These are phyloP conservation scores for Pheosia tremula DNA, from an alignment of 2,888 invertebrate genomes.

Conservation along the genomic window DNA sequence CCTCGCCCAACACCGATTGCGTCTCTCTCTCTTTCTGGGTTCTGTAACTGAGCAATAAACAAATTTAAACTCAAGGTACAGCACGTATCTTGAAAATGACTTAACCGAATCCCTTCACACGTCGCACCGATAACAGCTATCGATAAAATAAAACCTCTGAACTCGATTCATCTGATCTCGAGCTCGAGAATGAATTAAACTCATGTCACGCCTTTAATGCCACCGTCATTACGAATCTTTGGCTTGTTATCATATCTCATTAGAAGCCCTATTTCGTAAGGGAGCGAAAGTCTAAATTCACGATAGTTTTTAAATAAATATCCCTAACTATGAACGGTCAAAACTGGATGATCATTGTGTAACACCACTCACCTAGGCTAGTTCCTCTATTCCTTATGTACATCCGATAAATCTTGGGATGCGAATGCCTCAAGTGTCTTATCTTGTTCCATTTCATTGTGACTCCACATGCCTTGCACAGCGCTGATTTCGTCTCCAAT, in stretches of 20 bases:
- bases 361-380: neutral
- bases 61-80: neutral
- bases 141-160: too few species aligned
- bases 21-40: neutral
- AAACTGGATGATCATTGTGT: neutral
- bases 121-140: too few species aligned
- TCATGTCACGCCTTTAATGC: too few species aligned
- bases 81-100: too few species aligned
- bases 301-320: too few species aligned
- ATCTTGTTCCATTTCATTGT: constrained; percentile 1
- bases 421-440: constrained; percentile 2
- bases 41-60: neutral
- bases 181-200: too few species aligned
- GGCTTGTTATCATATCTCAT: too few species aligned
- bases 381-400: neutral
- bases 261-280: too few species aligned
- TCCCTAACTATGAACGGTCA: neutral
- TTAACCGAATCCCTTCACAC: too few species aligned
- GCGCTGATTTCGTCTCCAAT: neutral
- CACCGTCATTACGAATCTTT: too few species aligned
- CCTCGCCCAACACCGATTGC: constrained; percentile 9
- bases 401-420: neutral
- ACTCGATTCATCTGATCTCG: too few species aligned
- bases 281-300: too few species aligned
- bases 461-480: constrained; percentile 1